A percentile compares a stretch with the other conserved stretches of the same genome.
Evolutionary conservation across 2,888 invertebrate species (phyloP).

Genomic region (Halocaridina rubra): DNA sequence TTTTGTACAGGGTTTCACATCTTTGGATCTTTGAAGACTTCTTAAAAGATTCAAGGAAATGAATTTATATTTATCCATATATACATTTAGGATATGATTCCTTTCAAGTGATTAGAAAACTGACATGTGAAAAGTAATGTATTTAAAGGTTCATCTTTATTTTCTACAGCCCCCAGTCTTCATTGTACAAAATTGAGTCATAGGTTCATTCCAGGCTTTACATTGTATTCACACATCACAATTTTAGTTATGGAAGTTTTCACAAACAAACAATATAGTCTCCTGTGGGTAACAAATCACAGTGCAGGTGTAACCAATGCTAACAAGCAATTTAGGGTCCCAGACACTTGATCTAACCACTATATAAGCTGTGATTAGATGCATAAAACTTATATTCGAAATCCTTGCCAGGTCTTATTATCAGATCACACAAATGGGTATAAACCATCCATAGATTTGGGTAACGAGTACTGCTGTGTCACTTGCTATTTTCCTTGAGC

Average conservation of each 20-base stretch:
- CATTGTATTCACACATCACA: conserved; percentile 17
- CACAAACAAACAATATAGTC: conserved; percentile 11
- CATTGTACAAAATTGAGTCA: conserved; percentile 17
- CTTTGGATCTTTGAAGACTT: too few species aligned
- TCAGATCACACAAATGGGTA: not conserved
- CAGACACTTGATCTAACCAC: not conserved
- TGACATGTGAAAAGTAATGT: conserved; percentile 26
- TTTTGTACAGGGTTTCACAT: too few species aligned
- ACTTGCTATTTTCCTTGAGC: not conserved
- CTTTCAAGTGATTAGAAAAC: conserved; percentile 35
- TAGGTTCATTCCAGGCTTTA: too few species aligned
- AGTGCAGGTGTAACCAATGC: conserved; percentile 4
- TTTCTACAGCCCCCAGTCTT: conserved; percentile 19
- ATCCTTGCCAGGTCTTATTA: too few species aligned
- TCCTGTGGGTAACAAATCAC: conserved; percentile 22
- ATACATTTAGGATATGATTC: conserved; percentile 12
- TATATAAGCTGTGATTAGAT: not conserved
- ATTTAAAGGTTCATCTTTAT: not conserved
- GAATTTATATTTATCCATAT: not conserved
- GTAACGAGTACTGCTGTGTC: not conserved
- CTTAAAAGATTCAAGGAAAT: too few species aligned
- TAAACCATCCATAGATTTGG: conserved; percentile 8
- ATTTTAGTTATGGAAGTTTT: conserved; percentile 13
- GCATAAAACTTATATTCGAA: conserved; percentile 12
- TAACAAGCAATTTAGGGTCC: conserved; percentile 13